Evolutionary conservation across 2,888 invertebrate species (phyloP), one percentile per base, ranked within the genome.

Genomic region (Chouioia cunea): DNA sequence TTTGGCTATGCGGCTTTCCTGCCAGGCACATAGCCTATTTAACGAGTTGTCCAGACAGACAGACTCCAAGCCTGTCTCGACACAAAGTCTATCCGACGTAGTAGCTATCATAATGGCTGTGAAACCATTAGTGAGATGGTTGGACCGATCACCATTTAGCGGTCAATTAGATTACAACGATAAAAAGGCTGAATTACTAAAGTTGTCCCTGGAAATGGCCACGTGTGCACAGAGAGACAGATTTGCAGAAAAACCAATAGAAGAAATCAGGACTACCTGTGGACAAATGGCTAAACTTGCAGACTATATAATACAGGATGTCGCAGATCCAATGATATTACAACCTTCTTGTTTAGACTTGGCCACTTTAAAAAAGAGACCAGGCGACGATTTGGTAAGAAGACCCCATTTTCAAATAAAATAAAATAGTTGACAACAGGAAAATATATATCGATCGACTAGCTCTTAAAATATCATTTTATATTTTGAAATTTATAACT

Each of bases 291-390:
- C 93, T 4, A 90, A 91, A 75, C 87, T 94, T 72, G 95, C 96
- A 57, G 96, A 97, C 86, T 91, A 92, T 81, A 91, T 97, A 75
- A 92, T 97, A 80, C 93, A 93, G 88, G 94, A 95, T 81, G 92
- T 93, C 77, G 89, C 91, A 69, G 97, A 98, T 88, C 96, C 97
- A 3, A 90, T 96, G 88, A 91, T 97, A 77, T 88, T 98, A 73
- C 96, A 96, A 86, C 97, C 97, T 8, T 94, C 97, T 1, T 92
- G 93, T n/a, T 88, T 98, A 74, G 96, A 95, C 86, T 87, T 95
- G 73, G 96, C 96, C 47, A 92, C 93, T 53, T 88, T 97, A 75
- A 93, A 94, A 78, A 96, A 96, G 84, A 88, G 89, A 79, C 92
- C 92, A 44, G 94, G 93, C 77, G 93, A 95, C 79, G 94, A 97